Evolutionary conservation across 2,888 invertebrate species (phyloP).

Genomic region (Hemaris fuciformis): DNA sequence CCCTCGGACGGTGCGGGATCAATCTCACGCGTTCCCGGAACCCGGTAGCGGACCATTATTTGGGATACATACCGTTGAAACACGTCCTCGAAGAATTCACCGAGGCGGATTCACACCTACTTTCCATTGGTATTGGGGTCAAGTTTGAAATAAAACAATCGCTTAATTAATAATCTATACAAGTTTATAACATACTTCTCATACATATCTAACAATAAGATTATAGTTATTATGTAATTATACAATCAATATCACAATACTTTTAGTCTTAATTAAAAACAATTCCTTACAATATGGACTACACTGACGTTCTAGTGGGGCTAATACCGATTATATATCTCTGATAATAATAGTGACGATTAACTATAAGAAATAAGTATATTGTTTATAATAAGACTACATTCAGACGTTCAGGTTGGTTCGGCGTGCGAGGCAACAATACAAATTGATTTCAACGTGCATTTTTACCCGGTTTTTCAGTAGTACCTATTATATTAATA

Average conservation of each 20-base stretch:
- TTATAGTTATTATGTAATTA: slow-evolving; percentile 51
- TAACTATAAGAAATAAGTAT: neutral
- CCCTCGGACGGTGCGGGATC: slow-evolving; percentile 51
- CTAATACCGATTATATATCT: slow-evolving; percentile 3
- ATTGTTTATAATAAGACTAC: neutral
- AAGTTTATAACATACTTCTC: slow-evolving; percentile 65
- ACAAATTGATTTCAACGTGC: neutral
- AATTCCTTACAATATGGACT: slow-evolving; percentile 3
- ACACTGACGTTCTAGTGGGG: neutral
- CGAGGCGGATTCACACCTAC: neutral
- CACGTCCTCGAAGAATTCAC: neutral
- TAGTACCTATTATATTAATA: no score
- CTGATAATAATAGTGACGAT: neutral
- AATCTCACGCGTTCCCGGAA: slow-evolving; percentile 54
- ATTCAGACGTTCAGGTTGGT: neutral
- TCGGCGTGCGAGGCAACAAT: neutral
- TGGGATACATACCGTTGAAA: slow-evolving; percentile 32
- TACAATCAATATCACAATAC: slow-evolving; percentile 76
- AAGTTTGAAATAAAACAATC: slow-evolving; percentile 55
- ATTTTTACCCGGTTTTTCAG: no score
- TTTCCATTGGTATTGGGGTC: slow-evolving; percentile 13
- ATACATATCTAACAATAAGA: slow-evolving; percentile 57
- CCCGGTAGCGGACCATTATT: slow-evolving; percentile 42
- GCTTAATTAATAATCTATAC: slow-evolving; percentile 47
- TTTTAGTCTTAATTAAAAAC: slow-evolving; percentile 64